These are phyloP conservation scores for Lasioglossum lativentre DNA, from an alignment of 2,888 invertebrate genomes.

Conservation along the genomic window DNA sequence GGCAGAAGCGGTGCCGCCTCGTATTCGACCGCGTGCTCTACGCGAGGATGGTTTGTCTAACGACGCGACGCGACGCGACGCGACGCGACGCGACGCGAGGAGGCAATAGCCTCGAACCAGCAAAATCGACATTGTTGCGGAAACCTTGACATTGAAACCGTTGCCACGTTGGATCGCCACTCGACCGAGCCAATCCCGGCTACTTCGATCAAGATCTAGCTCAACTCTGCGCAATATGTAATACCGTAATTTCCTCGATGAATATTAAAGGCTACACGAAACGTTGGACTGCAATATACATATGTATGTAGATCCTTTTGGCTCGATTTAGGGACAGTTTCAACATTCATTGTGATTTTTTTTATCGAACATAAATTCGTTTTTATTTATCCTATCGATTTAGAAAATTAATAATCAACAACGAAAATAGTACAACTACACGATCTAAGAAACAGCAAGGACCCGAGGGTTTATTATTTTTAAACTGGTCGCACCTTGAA, in stretches of 20 bases:
- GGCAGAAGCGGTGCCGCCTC: constrained; percentile 12
- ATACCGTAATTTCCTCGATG: background rate
- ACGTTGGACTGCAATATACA: background rate
- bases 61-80: too few relatives aligned
- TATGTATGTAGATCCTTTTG: too few relatives aligned
- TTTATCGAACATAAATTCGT: too few relatives aligned
- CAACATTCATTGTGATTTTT: too few relatives aligned
- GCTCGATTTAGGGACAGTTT: too few relatives aligned
- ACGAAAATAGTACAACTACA: too few relatives aligned
- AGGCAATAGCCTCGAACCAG: constrained; percentile 67
- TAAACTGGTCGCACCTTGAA: background rate
- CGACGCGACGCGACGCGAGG: constrained; percentile 71
- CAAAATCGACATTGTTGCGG: constrained; percentile 61
- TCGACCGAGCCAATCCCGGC: background rate
- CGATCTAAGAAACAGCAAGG: too few relatives aligned
- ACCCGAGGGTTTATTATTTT: background rate
- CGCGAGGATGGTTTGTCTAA: constrained; percentile 75
- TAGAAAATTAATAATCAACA: too few relatives aligned
- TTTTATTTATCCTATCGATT: too few relatives aligned
- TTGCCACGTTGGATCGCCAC: constrained; percentile 17
- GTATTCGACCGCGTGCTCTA: constrained; percentile 58
- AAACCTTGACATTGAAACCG: constrained; percentile 77
- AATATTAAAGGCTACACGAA: background rate
- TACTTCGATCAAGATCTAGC: background rate
- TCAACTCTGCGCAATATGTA: background rate